These are phyloP conservation scores for Labeo calbasu DNA, from an alignment of 2,797 vertebrate species.

Conservation along the genomic window DNA sequence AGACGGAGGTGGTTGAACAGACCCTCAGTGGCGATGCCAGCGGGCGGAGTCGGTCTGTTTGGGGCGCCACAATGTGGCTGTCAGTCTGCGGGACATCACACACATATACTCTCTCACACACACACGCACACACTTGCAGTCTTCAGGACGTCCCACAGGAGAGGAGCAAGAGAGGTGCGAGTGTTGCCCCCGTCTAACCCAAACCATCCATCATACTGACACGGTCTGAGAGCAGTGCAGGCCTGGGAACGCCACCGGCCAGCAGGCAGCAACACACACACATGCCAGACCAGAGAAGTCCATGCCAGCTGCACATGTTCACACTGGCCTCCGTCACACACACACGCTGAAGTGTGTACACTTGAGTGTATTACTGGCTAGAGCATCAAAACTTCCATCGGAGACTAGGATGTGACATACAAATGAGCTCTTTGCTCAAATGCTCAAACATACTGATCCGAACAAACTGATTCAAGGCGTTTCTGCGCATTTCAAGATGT, in stretches of 20 bases:
- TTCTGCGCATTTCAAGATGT: not conserved
- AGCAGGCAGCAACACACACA: constrained; percentile 56
- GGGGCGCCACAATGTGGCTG: constrained; percentile 76
- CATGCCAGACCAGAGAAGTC: constrained; percentile 49
- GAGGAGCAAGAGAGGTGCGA: constrained; percentile 70
- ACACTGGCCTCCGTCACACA: constrained; percentile 33
- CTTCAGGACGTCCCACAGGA: constrained; percentile 71
- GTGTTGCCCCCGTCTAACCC: constrained; percentile 72
- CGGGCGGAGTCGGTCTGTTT: constrained; percentile 44
- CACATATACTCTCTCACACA: constrained; percentile 14
- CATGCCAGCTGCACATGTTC: constrained; percentile 60
- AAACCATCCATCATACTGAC: constrained; percentile 77
- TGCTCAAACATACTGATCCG: not conserved
- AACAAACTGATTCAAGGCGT: not conserved
- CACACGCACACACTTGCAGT: constrained; percentile 43
- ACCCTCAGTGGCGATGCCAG: constrained; percentile 40
- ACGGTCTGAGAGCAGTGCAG: constrained; percentile 44
- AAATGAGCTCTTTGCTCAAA: constrained; percentile 1
- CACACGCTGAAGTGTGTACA: constrained; percentile 24
- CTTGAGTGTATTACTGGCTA: constrained; percentile 23
- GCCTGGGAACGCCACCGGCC: constrained; percentile 50
- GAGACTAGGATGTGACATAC: not conserved
- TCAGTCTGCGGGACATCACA: constrained; percentile 64
- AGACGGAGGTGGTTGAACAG: constrained; percentile 57
- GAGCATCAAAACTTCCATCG: constrained; percentile 4